Evolutionary conservation across 2,113 vertebrate genomes (phyloP).

Genomic region (Rhagologus leucostigma): DNA sequence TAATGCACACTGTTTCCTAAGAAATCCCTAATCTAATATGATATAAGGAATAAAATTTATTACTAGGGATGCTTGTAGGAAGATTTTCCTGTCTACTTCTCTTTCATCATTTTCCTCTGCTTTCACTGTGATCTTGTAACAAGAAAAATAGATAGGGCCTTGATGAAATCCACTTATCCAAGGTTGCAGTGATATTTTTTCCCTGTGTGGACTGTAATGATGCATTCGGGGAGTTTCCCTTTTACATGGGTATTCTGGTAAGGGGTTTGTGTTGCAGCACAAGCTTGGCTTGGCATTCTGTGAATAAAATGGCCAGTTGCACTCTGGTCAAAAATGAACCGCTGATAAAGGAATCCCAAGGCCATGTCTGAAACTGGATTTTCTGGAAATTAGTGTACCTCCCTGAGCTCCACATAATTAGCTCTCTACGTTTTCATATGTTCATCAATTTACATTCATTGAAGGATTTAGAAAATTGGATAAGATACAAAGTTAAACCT

Average conservation of each 20-base stretch:
- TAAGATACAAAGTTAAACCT: constrained; percentile 49
- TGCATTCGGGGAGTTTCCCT: neutral
- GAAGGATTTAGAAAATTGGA: constrained; percentile 40
- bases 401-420: neutral
- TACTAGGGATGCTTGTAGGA: neutral
- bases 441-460: constrained; percentile 38
- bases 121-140: neutral
- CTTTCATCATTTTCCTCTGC: neutral
- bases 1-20: neutral
- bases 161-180: neutral
- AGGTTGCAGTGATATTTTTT: neutral
- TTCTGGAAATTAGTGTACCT: neutral
- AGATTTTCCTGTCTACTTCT: neutral
- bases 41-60: neutral
- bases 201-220: neutral
- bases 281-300: neutral
- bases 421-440: neutral
- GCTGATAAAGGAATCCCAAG: neutral
- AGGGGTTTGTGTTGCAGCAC: neutral
- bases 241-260: neutral
- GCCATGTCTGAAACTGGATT: neutral
- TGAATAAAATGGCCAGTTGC: neutral
- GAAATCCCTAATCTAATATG: neutral
- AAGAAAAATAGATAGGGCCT: neutral
- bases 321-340: neutral